Evolutionary conservation across 2,797 vertebrate genomes (phyloP), one percentile per base, ranked within the genome.

Genomic region (Sorex maritimensis): DNA sequence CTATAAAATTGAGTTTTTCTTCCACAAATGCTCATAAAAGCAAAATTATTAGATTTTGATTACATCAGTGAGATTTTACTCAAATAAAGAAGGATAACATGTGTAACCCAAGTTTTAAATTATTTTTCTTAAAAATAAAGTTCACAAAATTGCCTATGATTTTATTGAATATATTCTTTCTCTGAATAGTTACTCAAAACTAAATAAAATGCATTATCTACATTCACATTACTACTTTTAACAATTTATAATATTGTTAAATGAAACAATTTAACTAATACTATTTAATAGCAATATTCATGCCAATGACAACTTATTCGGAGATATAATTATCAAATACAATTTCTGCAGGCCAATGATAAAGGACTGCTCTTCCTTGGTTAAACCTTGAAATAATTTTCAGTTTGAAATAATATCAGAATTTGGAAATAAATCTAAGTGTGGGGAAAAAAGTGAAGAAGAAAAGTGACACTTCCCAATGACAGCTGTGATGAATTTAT

Each of bases 61-160:
- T 55, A 55, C 13, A 55, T 55, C 52, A 55, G 17, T 55, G 52
- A 55, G 15, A 55, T 14, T 14, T 55, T 3, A 14, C 52, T 55
- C 52, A 55, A 55, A 55, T 55, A 55, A 55, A 55, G 52, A 55
- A 55, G 41, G 17, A 55, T 55, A 55, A 14, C 17, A 17, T 55
- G 52, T 55, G 14, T 13, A 14, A 55, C 52, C 17, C 52, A 55
- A 55, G 10, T 14, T 55, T 55, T 17, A 55, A 4, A 23, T 65
- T 26, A 65, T 19, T 65, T 65, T 65, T 65, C 5, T 3, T 44
- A 13, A 92, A 96, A 73, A 89, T 61, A 81, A 72, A 91, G 46
- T 63, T 15, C 65, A 21, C 13, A 14, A 55, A 55, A 55, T 9
- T 77, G 15, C 23, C 41, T 44, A 44, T 61, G 61, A 65, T 65